Percentiles rank a stretch among this genome's conserved stretches.
Conservation (phyloP, 2,113 vertebrate species). For the Xyliphius kryptos region DNA sequence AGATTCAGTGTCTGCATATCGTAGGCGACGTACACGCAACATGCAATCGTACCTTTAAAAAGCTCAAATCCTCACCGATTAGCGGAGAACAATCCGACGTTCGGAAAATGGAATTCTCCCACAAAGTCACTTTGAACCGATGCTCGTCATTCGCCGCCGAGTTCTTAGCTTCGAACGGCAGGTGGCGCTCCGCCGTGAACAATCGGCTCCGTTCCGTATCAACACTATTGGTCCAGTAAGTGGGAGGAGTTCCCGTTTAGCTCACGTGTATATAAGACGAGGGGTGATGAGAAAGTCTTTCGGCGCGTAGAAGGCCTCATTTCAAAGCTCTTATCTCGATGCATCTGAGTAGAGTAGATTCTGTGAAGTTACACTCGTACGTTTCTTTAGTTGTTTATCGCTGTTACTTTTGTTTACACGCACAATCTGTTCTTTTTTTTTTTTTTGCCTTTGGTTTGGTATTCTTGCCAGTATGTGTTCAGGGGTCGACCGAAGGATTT, state of each 20-base stretch:
- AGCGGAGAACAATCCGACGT: constrained; percentile 57
- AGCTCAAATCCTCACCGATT: constrained; percentile 29
- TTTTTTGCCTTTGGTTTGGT: constrained; percentile 15
- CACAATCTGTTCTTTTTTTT: constrained; percentile 13
- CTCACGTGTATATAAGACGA: constrained; percentile 17
- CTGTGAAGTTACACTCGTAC: constrained; percentile 51
- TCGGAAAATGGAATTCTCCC: constrained; percentile 22
- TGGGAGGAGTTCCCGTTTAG: constrained; percentile 2
- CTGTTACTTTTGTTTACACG: constrained; percentile 49
- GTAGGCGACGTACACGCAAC: constrained; percentile 19
- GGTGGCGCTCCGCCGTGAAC: neutral
- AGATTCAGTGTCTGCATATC: constrained; percentile 28
- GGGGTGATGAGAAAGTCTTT: constrained; percentile 1
- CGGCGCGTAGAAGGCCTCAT: constrained; percentile 10
- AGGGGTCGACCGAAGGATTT: too few relatives aligned
- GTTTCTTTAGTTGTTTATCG: constrained; percentile 62
- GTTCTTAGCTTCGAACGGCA: neutral
- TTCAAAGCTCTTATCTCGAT: constrained; percentile 24
- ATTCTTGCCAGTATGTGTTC: constrained; percentile 37
- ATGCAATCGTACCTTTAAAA: constrained; percentile 31
- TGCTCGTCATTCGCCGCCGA: constrained; percentile 12
- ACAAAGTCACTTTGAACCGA: constrained; percentile 50
- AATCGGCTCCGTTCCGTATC: constrained; percentile 4
- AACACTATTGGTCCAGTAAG: constrained; percentile 6
- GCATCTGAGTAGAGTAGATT: constrained; percentile 48